Conservation (phyloP, 2,113 vertebrate genomes). For the Phocoena sinus region DNA sequence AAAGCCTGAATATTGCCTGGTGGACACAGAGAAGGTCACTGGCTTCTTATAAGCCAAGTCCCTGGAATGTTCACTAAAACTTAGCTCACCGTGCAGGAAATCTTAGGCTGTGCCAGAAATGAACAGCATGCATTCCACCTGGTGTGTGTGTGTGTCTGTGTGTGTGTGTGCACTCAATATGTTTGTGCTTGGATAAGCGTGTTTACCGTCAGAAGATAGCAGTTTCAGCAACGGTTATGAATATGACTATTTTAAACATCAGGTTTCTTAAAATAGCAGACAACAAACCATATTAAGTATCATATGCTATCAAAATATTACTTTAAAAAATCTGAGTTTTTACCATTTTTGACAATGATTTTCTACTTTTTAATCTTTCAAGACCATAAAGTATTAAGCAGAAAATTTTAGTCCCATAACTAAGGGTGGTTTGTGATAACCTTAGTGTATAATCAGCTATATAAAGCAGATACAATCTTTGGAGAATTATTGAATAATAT, state of each 20-base stretch:
- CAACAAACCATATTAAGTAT: rapidly evolving
- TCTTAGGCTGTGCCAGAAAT: too few species aligned
- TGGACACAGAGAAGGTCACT: neutral
- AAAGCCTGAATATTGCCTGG: rapidly evolving
- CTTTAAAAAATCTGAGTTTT: neutral
- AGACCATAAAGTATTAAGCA: rapidly evolving
- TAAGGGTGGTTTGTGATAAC: neutral
- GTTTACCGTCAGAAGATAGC: neutral
- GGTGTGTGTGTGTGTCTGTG: rapidly evolving
- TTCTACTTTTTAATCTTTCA: neutral
- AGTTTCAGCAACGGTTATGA: neutral
- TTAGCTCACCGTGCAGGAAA: neutral
- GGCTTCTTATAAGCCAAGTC: rapidly evolving
- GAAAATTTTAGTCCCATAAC: neutral
- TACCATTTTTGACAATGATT: neutral
- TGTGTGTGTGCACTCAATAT: rapidly evolving
- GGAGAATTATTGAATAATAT: neutral
- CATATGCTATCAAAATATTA: neutral
- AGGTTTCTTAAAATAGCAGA: neutral
- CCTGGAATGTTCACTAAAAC: neutral
- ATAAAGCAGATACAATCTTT: rapidly evolving
- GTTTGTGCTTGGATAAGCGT: too few species aligned
- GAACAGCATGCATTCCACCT: too few species aligned
- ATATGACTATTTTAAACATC: neutral
- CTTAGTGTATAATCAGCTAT: too few species aligned